A percentile compares a stretch with the other conserved stretches of the same genome.
These are phyloP conservation scores for Enhydra lutris DNA, from an alignment of 2,113 vertebrate species.

Conservation along the genomic window DNA sequence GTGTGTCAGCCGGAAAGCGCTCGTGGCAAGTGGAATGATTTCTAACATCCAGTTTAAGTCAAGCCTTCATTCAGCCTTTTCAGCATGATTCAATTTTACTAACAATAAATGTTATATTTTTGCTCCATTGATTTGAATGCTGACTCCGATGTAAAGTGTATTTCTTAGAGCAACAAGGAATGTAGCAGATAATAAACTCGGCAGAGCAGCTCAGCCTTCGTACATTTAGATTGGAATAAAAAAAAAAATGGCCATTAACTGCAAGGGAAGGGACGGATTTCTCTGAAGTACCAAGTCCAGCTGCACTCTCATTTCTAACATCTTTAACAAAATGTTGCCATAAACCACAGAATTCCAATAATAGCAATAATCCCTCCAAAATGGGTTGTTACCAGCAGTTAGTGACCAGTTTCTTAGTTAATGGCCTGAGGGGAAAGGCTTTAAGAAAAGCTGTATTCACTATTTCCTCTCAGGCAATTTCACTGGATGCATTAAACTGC, in stretches of 20 bases:
- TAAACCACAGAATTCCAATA: constrained; percentile 81
- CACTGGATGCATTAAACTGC: constrained; percentile 83
- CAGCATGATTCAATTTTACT: constrained; percentile 68
- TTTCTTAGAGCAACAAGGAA: constrained; percentile 74
- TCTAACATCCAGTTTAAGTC: constrained; percentile 64
- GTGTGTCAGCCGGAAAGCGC: constrained; percentile 42
- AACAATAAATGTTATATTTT: constrained; percentile 73
- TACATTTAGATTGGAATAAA: constrained; percentile 68
- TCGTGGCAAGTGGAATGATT: constrained; percentile 68
- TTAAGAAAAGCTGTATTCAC: constrained; percentile 80
- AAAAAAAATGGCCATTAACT: constrained; percentile 74
- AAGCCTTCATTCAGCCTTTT: constrained; percentile 48
- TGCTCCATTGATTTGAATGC: constrained; percentile 76
- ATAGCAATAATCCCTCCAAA: constrained; percentile 82
- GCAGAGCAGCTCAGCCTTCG: neutral
- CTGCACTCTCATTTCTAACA: constrained; percentile 60
- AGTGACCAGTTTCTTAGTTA: constrained; percentile 87
- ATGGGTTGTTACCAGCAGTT: constrained; percentile 84
- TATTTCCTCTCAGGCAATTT: constrained; percentile 86
- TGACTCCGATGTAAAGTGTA: constrained; percentile 72
- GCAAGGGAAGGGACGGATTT: constrained; percentile 72
- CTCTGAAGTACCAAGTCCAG: constrained; percentile 59
- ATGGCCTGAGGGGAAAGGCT: constrained; percentile 86
- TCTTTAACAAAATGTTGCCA: constrained; percentile 82
- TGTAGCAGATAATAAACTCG: constrained; percentile 73